Evolutionary conservation across 1,140 invertebrate genomes (phyloP), one percentile per base, ranked within the genome.

Genomic region (Drosophila parvula): DNA sequence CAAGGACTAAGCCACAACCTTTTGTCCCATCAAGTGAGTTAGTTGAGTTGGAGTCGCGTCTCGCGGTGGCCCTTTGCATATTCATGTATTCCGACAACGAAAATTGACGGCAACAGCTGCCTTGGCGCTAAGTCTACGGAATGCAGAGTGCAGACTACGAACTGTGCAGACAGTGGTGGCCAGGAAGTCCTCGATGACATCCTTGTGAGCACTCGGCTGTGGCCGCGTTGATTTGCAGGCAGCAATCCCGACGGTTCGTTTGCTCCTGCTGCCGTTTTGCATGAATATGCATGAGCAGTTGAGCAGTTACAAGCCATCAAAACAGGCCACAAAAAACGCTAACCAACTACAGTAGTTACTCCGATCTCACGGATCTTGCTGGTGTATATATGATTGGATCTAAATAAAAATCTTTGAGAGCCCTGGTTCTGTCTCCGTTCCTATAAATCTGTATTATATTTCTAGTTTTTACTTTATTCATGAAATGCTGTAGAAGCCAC

Each of bases 231-330:
- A 83, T 83, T 83, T 84, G 77, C 62, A 71, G 62, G 16, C 62
- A 48, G 73, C 81, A 62, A 71, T 78, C 59, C 61, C 74, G 65
- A 64, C 60, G 79, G 75, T 86, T 76, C 75, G 83, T 88, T 86
- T 86, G 83, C 69, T 73, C 51, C 50, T 65, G 65, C 75, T 70
- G 79, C 63, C 79, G 63, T 67, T 86, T 82, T 76, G 70, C 57
- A 86, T 86, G 82, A 86, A 86, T 86, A 86, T 86, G 83, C 82
- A 86, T 86, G 82, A 86, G 83, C 79, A 79, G 83, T 82, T 86
- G 82, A 86, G 83, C 82, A 79, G 83, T 88, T 86, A 73, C 61
- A 81, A 86, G 82, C 82, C 82, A 86, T 86, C 82, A 86, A 81
- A 86, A 88, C 79, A 86, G 55, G 75, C 79, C 75, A 79, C 57